Conservation (phyloP, 2,888 invertebrate species). For the Tupiocoris notatus region DNA sequence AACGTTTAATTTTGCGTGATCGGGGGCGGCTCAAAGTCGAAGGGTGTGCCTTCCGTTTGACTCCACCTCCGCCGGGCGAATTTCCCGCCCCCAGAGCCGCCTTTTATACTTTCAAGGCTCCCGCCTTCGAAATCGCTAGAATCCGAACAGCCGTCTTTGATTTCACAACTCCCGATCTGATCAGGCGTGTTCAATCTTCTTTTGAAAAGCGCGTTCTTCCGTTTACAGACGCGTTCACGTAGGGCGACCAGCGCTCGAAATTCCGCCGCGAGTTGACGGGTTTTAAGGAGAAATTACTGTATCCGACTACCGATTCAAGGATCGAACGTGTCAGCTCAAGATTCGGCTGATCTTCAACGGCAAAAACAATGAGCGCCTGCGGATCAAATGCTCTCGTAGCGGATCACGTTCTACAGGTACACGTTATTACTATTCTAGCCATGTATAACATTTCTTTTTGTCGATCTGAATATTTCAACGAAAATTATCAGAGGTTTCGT, state of each 20-base stretch:
- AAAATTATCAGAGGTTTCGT: too few relatives aligned
- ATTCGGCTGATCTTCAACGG: not conserved
- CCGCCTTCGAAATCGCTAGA: not conserved
- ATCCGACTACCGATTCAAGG: too few relatives aligned
- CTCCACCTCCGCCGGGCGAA: constrained; percentile 1
- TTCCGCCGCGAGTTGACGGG: too few relatives aligned
- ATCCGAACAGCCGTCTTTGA: not conserved
- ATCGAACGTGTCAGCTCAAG: too few relatives aligned
- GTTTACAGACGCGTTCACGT: too few relatives aligned
- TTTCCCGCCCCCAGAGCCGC: constrained; percentile 28
- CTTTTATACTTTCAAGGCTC: not conserved
- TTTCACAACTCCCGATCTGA: not conserved
- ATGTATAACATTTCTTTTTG: too few relatives aligned
- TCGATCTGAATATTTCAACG: too few relatives aligned
- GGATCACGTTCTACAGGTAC: constrained; percentile 14
- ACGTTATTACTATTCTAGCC: not conserved
- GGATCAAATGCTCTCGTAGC: constrained; percentile 22
- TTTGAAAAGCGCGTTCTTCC: too few relatives aligned
- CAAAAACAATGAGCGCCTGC: constrained; percentile 20
- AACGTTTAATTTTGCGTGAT: too few relatives aligned
- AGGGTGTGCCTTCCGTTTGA: not conserved
- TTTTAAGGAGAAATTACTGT: too few relatives aligned
- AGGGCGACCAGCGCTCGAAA: too few relatives aligned
- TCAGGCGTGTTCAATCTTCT: too few relatives aligned
- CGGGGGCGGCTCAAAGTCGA: not conserved